Evolutionary conservation across 2,888 invertebrate species (phyloP), one percentile per base, ranked within the genome.

Genomic region (Megamerina dolium): DNA sequence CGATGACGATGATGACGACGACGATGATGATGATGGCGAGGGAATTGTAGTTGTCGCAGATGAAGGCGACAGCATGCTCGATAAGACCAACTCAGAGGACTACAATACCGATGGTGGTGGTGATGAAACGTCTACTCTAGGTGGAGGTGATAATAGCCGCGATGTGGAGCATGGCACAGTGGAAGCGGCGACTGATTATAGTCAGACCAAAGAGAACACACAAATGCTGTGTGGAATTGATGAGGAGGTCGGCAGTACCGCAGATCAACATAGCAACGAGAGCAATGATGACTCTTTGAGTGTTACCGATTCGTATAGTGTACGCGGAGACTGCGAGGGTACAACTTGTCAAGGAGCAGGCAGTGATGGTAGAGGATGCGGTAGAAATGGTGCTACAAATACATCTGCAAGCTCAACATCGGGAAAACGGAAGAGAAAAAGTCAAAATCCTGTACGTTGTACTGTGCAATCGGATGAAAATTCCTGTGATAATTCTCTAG

Each of bases 371-470:
- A n/a, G n/a, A n/a, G n/a, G n/a, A n/a, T n/a, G n/a, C n/a, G n/a
- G n/a, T n/a, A n/a, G n/a, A n/a, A 40, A 51, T 26, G 41, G 46
- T 18, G 47, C 43, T 9, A 35, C 38, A 8, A 49, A 49, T 18
- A 38, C 43, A 13, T 42, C 40, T n/a, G 43, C 50, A 5, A 47
- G 48, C 21, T 59, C 57, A 17, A 58, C 63, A 46, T 63, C 82
- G n/a, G 81, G 78, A 60, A 85, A 85, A 61, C 76, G 90, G 42
- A 93, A 93, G 70, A 77, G 92, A 20, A 93, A 93, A 73, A 90
- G 84, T 57, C 82, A 87, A 57, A 91, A 92, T 66, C 92, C 92
- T 0, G 88, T 85, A 2, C 79, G 87, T 50, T 83, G 88, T 62
- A 81, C 87, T n/a, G 58, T 71, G 20, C 67, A 71, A 39, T 65